phyloP scores from a whole-genome alignment of 1,140 invertebrate species.

The Eupristina koningsbergeri region DNA sequence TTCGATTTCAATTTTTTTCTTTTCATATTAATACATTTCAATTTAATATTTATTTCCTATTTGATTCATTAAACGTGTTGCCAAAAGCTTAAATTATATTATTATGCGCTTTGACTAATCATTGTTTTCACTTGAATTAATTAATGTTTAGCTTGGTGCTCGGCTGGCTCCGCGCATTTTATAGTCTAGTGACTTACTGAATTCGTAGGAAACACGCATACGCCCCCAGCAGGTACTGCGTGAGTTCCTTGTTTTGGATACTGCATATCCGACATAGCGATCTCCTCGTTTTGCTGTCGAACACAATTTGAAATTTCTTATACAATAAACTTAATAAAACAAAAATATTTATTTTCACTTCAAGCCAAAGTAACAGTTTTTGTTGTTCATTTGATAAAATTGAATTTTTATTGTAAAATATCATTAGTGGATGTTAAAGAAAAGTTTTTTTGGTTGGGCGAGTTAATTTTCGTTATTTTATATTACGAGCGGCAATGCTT shows the following conservation, averaged over 20 bases:
- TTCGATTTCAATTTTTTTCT: neutral
- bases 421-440: conserved; percentile 18
- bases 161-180: conserved; percentile 34
- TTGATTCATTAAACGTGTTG: conserved; percentile 13
- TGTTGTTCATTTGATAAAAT: neutral
- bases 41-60: conserved; percentile 27
- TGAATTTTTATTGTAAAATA: neutral
- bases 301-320: conserved; percentile 51
- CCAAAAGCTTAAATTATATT: conserved; percentile 14
- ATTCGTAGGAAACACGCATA: conserved; percentile 76
- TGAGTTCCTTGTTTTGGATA: conserved; percentile 76
- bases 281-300: conserved; percentile 80
- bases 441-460: conserved; percentile 40
- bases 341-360: conserved; percentile 32
- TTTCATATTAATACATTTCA: neutral
- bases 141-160: conserved; percentile 18
- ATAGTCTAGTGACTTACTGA: conserved; percentile 75
- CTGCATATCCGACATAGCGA: conserved; percentile 82
- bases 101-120: conserved; percentile 31
- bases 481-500: neutral
- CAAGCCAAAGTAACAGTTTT: conserved; percentile 1
- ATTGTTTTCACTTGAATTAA: conserved; percentile 10
- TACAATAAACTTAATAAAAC: conserved; percentile 47
- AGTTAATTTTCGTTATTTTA: conserved; percentile 44
- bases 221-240: conserved; percentile 73